Evolutionary conservation across 2,797 vertebrate genomes (phyloP).

Genomic region (Ptychobarbus kaznakovi): DNA sequence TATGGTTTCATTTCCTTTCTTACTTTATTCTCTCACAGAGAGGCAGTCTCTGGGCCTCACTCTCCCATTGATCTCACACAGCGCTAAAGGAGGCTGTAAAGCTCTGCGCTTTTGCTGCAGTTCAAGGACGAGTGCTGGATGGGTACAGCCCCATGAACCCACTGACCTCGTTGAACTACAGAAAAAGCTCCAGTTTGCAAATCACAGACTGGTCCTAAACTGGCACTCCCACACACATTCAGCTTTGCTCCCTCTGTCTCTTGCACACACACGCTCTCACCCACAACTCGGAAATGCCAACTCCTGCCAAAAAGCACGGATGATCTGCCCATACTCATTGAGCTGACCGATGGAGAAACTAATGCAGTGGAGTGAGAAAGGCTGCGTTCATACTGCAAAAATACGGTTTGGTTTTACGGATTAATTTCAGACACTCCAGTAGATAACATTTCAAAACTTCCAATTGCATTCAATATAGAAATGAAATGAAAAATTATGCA

Average conservation of each 20-base stretch:
- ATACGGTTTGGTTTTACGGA: background rate
- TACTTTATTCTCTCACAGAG: constrained; percentile 31
- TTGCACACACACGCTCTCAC: constrained; percentile 49
- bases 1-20: constrained; percentile 48
- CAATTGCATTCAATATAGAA: background rate
- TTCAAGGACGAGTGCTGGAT: constrained; percentile 78
- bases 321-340: constrained; percentile 36
- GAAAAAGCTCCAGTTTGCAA: constrained; percentile 55
- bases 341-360: constrained; percentile 18
- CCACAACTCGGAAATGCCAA: constrained; percentile 49
- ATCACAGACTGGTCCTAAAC: constrained; percentile 46
- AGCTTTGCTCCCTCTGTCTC: constrained; percentile 2
- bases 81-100: constrained; percentile 56
- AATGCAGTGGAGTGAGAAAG: constrained; percentile 19
- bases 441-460: background rate
- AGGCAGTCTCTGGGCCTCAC: constrained; percentile 54
- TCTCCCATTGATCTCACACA: constrained; percentile 50
- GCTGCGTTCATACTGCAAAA: background rate
- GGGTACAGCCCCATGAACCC: constrained; percentile 74
- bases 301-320: constrained; percentile 55
- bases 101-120: constrained; percentile 66
- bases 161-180: constrained; percentile 68
- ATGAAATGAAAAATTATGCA: background rate
- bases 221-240: constrained; percentile 51
- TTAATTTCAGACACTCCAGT: background rate